Conservation (phyloP, 2,797 vertebrate species). For the Etheostoma perlongum region DNA sequence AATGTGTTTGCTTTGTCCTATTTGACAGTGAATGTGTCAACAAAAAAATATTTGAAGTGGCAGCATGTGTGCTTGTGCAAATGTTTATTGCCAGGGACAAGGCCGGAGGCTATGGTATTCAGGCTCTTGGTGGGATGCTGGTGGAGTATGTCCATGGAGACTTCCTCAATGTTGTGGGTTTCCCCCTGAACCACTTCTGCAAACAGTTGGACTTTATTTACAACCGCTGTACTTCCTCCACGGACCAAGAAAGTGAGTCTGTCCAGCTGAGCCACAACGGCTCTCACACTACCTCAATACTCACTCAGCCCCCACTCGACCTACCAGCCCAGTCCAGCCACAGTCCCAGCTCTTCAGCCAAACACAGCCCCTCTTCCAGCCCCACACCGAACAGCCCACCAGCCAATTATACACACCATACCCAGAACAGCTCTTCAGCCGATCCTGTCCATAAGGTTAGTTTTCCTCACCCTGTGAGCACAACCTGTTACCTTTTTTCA, state of each 20-base stretch:
- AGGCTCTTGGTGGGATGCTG: conserved; percentile 95
- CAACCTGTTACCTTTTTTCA: background rate
- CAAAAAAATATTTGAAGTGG: conserved; percentile 8
- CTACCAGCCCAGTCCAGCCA: conserved; percentile 14
- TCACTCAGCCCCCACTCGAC: conserved; percentile 33
- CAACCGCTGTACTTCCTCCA: conserved; percentile 57
- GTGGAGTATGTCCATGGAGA: conserved; percentile 93
- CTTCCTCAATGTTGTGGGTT: conserved; percentile 96
- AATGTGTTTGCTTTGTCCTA: conserved; percentile 53
- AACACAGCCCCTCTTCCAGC: conserved; percentile 12
- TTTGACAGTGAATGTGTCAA: conserved; percentile 14
- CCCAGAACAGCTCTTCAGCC: conserved; percentile 23
- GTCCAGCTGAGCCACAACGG: background rate
- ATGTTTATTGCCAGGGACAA: conserved; percentile 89
- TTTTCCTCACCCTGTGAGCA: background rate
- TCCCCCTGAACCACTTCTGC: conserved; percentile 97
- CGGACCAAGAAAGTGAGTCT: conserved; percentile 1
- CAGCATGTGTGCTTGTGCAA: conserved; percentile 28
- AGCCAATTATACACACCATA: conserved; percentile 39
- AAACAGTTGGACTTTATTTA: conserved; percentile 88
- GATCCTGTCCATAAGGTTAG: conserved; percentile 63
- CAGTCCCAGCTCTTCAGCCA: conserved; percentile 22
- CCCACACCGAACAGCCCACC: conserved; percentile 30
- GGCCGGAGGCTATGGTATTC: conserved; percentile 96
- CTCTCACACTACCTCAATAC: background rate